These are phyloP conservation scores for Doris montereyensis DNA, from an alignment of 2,888 invertebrate species.

Conservation along the genomic window DNA sequence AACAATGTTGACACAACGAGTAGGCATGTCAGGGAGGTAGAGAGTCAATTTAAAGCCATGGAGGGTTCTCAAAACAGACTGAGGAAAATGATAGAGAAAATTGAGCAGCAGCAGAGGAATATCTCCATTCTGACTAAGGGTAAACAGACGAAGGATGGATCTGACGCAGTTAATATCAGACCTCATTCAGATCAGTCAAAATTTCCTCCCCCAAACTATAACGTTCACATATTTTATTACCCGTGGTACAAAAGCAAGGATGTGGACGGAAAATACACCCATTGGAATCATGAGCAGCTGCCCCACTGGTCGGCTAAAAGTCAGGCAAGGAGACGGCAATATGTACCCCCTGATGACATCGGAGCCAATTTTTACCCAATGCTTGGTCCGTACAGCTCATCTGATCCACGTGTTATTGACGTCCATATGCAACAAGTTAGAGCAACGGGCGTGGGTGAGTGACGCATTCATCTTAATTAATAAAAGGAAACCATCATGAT, in stretches of 20 bases:
- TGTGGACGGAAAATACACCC: slow-evolving; percentile 67
- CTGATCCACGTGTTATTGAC: slow-evolving; percentile 75
- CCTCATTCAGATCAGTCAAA: neutral
- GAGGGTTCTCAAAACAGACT: neutral
- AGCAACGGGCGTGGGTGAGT: slow-evolving; percentile 77
- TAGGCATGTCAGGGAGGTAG: neutral
- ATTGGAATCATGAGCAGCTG: slow-evolving; percentile 73
- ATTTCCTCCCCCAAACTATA: slow-evolving; percentile 51
- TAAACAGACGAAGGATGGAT: neutral
- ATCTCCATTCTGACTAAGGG: neutral
- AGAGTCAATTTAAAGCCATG: neutral
- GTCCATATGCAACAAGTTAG: slow-evolving; percentile 78
- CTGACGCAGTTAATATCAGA: too few species aligned
- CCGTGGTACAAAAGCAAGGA: slow-evolving; percentile 72
- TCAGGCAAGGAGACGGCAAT: slow-evolving; percentile 74
- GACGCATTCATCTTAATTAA: too few species aligned
- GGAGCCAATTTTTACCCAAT: slow-evolving; percentile 76
- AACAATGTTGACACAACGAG: neutral
- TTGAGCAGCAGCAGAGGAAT: neutral
- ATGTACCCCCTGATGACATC: slow-evolving; percentile 76
- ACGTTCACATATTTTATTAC: slow-evolving; percentile 74
- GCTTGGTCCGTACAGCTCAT: slow-evolving; percentile 76
- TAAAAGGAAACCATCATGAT: too few species aligned
- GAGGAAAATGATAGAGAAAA: neutral
- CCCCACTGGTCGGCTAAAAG: slow-evolving; percentile 68